Evolutionary conservation across 1,140 invertebrate genomes (phyloP), one percentile per base, ranked within the genome.

Genomic region (Mycetomoellerius zeteki): DNA sequence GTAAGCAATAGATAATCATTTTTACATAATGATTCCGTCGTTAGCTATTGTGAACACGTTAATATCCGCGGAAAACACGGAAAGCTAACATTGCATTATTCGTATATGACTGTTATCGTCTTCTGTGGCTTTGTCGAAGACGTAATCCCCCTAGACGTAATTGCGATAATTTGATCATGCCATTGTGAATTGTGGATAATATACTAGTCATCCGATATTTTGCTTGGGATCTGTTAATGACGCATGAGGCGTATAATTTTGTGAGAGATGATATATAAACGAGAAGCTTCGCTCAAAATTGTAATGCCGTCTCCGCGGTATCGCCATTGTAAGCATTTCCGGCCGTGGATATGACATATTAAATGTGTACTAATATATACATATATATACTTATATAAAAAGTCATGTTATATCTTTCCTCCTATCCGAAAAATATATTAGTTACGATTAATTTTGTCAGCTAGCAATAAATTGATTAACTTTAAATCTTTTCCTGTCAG

Each of bases 301-400:
- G 30, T 56, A 21, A 71, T 69, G 64, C 30, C n/a, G 47, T 67
- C 43, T 27, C 14, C 5, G 16, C 12, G 65, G 65, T 54, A 50
- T 73, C n/a, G 47, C 12, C 43, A 7, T 62, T 37, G 27, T 60
- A n/a, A 84, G 54, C 65, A 47, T 58, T 82, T 58, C 8, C 37
- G n/a, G 19, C 33, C n/a, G 37, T 60, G 24, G 8, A 8, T 30
- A 84, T 82, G 19, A 72, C 71, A 72, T 24, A 60, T 84, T 73
- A 60, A 84, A 82, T 43, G 37, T 84, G 69, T 84, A 47, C 58
- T 84, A 73, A 56, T 73, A 71, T 73, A 71, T 37, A 78, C 27
- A 78, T 47, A 77, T 47, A 80, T 69, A 69, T 81, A 82, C 67
- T 82, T 82, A 60, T 73, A 60, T 73, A 84, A 60, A 82, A 75